Conservation (phyloP, 2,797 vertebrate species). For the Hydrolagus colliei region DNA sequence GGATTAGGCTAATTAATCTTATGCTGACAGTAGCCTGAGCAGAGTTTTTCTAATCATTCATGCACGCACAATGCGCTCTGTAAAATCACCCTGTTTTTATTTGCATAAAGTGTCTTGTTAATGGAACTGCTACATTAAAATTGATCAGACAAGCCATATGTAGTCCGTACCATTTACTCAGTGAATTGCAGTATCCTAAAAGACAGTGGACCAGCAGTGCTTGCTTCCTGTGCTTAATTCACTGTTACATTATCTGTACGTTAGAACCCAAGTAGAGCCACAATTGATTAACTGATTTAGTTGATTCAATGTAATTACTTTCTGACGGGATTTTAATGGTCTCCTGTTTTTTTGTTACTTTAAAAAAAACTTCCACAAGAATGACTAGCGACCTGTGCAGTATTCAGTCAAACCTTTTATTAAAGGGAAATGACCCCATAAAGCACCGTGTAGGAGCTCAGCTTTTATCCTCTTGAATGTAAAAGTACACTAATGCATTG, state of each 20-base stretch:
- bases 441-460: no score
- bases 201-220: constrained; percentile 53
- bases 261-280: constrained; percentile 47
- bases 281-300: constrained; percentile 65
- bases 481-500: no score
- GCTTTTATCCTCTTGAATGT: no score
- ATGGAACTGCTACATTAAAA: constrained; percentile 40
- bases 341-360: constrained; percentile 43
- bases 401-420: neutral
- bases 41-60: constrained; percentile 43
- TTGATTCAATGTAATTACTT: constrained; percentile 63
- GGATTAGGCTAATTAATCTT: constrained; percentile 77
- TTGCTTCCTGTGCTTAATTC: constrained; percentile 46
- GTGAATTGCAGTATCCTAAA: constrained; percentile 46
- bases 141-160: constrained; percentile 49
- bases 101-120: constrained; percentile 43
- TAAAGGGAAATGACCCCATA: neutral
- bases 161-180: constrained; percentile 39
- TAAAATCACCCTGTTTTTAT: constrained; percentile 43
- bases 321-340: constrained; percentile 52
- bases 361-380: no score
- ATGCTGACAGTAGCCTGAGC: constrained; percentile 49
- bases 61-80: constrained; percentile 38
- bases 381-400: neutral
- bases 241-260: constrained; percentile 46